A percentile compares a stretch with the other conserved stretches of the same genome.
These are phyloP conservation scores for Nothoprocta pentlandii DNA, from an alignment of 2,113 vertebrate genomes.

Conservation along the genomic window DNA sequence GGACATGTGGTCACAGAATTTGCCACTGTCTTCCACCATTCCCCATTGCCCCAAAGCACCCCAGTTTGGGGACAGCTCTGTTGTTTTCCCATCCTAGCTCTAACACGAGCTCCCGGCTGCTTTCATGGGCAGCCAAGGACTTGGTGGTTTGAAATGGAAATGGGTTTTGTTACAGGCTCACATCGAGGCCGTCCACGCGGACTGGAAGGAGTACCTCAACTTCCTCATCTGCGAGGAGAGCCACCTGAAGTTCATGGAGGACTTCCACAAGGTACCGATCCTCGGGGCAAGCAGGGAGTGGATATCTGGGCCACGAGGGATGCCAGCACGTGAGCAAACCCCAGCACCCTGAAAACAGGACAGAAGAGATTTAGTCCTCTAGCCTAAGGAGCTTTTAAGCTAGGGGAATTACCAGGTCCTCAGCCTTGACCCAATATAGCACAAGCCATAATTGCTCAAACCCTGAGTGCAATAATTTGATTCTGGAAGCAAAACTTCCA, in stretches of 20 bases:
- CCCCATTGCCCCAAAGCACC: background rate
- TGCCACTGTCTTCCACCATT: background rate
- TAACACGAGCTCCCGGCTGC: background rate
- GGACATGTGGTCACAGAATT: background rate
- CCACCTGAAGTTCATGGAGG: slow-evolving; percentile 96
- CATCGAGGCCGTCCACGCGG: slow-evolving; percentile 92
- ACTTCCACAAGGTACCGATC: slow-evolving; percentile 91
- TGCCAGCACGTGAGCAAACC: background rate
- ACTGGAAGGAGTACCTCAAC: slow-evolving; percentile 99
- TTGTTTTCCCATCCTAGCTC: background rate
- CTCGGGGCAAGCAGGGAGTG: rapidly evolving
- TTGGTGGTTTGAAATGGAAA: background rate
- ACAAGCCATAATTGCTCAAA: background rate
- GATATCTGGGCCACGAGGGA: background rate
- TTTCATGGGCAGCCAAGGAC: background rate
- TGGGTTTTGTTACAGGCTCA: slow-evolving; percentile 83
- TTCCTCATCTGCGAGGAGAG: slow-evolving; percentile 98
- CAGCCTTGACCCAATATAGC: background rate
- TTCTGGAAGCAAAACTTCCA: background rate
- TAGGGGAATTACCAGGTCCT: background rate
- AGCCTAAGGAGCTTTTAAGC: background rate
- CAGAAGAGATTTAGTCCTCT: background rate
- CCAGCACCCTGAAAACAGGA: background rate
- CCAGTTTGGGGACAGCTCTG: background rate
- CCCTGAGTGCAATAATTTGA: background rate